phyloP scores from a whole-genome alignment of 2,797 vertebrate species.

The Gobio occitaniae region DNA sequence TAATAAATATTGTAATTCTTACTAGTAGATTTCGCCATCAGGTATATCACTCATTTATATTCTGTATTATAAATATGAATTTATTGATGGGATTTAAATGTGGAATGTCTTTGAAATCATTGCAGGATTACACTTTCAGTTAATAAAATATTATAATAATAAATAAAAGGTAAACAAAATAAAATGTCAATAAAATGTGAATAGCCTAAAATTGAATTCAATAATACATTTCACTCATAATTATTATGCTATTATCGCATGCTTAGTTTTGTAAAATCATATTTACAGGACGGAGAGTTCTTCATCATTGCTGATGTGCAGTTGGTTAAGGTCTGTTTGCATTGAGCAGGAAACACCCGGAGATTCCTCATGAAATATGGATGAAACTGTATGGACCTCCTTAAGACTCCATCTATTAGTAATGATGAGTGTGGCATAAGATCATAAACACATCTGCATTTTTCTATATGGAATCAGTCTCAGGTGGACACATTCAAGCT shows the following conservation, averaged over 20 bases:
- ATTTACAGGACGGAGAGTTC: not conserved
- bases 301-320: not conserved
- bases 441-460: slow-evolving; percentile 38
- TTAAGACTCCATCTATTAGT: slow-evolving; percentile 57
- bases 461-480: slow-evolving; percentile 18
- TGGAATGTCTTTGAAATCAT: not conserved
- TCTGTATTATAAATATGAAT: not conserved
- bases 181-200: not conserved
- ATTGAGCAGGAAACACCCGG: slow-evolving; percentile 4
- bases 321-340: not conserved
- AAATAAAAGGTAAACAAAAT: not conserved
- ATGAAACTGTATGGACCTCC: slow-evolving; percentile 48
- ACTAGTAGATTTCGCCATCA: not conserved
- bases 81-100: not conserved
- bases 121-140: not conserved
- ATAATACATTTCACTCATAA: not conserved
- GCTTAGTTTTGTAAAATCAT: not conserved
- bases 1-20: not conserved
- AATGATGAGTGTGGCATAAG: slow-evolving; percentile 39
- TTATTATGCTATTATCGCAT: not conserved
- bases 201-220: too few relatives aligned
- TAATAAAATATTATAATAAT: not conserved
- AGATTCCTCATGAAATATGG: slow-evolving; percentile 54
- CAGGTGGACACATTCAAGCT: not conserved
- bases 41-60: not conserved